These are phyloP conservation scores for Pocillopora damicornis DNA, from an alignment of 64 coral and sea anemone genomes.

Conservation along the genomic window DNA sequence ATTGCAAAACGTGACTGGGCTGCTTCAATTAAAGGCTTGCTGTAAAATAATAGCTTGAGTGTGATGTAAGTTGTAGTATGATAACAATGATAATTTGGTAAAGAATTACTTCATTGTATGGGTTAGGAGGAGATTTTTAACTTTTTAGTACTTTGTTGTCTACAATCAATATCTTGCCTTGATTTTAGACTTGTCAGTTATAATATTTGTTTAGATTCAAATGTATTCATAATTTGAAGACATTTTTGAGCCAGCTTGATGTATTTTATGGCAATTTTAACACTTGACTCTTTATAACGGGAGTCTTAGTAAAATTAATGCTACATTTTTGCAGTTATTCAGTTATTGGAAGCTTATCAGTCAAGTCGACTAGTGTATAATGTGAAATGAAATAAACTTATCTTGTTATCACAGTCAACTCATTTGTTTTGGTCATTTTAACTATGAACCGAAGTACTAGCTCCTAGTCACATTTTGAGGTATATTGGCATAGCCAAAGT, in stretches of 20 bases:
- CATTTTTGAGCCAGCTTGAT: neutral
- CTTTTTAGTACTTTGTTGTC: too few species aligned
- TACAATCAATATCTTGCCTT: too few species aligned
- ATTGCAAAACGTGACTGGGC: too few species aligned
- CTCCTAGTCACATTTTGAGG: neutral
- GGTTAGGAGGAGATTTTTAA: too few species aligned
- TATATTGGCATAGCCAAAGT: too few species aligned
- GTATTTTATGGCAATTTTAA: conserved; percentile 7
- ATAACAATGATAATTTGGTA: too few species aligned
- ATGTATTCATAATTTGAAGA: neutral
- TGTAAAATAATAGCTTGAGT: too few species aligned
- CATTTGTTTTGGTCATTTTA: neutral
- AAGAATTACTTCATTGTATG: too few species aligned
- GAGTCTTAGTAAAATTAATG: conserved; percentile 20
- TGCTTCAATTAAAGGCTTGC: too few species aligned
- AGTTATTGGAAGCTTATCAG: neutral
- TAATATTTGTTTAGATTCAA: too few species aligned
- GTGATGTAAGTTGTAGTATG: too few species aligned
- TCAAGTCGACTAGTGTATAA: neutral
- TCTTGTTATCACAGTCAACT: neutral
- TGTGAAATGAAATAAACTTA: conserved; percentile 10
- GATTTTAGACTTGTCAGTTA: too few species aligned
- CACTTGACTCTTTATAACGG: neutral
- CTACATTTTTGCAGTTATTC: neutral
- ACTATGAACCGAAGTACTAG: neutral